Evolutionary conservation across 2,888 invertebrate species (phyloP).

Genomic region (Spodoptera picta): DNA sequence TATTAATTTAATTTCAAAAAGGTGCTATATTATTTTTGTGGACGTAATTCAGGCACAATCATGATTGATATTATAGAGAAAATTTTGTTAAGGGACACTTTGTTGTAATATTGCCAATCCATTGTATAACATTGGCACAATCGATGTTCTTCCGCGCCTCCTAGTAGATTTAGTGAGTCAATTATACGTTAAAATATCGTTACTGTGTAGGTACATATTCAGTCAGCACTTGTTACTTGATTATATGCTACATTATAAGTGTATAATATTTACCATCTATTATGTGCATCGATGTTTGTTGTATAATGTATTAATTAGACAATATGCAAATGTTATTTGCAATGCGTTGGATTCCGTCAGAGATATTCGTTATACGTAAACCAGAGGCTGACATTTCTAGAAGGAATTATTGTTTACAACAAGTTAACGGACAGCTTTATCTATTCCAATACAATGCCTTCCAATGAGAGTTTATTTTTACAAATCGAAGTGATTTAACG

Average conservation of each 20-base stretch:
- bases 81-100: slow-evolving; percentile 54
- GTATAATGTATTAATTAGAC: slow-evolving; percentile 52
- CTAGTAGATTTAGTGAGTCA: slow-evolving; percentile 72
- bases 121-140: slow-evolving; percentile 71
- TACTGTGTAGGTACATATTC: slow-evolving; percentile 58
- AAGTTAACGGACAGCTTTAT: slow-evolving; percentile 9
- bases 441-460: slow-evolving; percentile 49
- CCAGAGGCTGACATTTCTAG: slow-evolving; percentile 39
- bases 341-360: slow-evolving; percentile 55
- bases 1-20: slow-evolving; percentile 81
- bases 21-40: slow-evolving; percentile 74
- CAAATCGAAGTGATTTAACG: slow-evolving; percentile 29
- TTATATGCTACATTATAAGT: slow-evolving; percentile 52
- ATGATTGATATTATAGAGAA: slow-evolving; percentile 59
- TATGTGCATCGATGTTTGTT: slow-evolving; percentile 52
- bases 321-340: slow-evolving; percentile 47
- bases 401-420: slow-evolving; percentile 41
- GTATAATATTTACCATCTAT: slow-evolving; percentile 51
- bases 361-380: slow-evolving; percentile 56
- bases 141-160: slow-evolving; percentile 82
- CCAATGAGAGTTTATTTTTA: slow-evolving; percentile 35
- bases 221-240: slow-evolving; percentile 63
- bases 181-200: slow-evolving; percentile 65
- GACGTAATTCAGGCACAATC: slow-evolving; percentile 70
- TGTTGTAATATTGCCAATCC: slow-evolving; percentile 54